Evolutionary conservation across 2,797 vertebrate genomes (phyloP).

Genomic region (Coracias cyanogaster): DNA sequence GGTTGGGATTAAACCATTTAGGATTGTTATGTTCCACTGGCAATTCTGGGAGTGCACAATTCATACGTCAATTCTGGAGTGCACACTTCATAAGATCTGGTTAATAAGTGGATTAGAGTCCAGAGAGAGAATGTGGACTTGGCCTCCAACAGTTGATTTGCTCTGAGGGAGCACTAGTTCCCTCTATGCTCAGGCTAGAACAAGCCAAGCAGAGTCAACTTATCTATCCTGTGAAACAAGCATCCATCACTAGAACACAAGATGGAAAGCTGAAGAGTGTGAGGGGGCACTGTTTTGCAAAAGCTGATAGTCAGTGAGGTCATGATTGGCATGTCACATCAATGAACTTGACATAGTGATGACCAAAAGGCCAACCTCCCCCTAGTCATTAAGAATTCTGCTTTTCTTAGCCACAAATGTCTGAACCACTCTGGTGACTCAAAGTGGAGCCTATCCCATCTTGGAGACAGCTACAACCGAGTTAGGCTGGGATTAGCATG

Average conservation of each 20-base stretch:
- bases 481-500: conserved; percentile 29
- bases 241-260: not conserved
- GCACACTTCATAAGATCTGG: not conserved
- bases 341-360: not conserved
- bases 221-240: not conserved
- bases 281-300: not conserved
- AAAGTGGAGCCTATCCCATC: not conserved
- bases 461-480: conserved; percentile 2
- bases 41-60: not conserved
- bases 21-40: not conserved
- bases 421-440: conserved; percentile 48
- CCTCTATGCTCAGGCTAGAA: not conserved
- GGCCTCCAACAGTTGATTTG: not conserved
- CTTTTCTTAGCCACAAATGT: not conserved
- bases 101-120: not conserved
- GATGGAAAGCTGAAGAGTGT: not conserved
- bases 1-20: not conserved
- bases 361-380: not conserved
- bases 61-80: not conserved
- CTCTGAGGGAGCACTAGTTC: not conserved
- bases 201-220: not conserved
- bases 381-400: not conserved
- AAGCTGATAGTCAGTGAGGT: not conserved
- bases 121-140: not conserved
- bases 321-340: not conserved